Percentiles rank a stretch among this genome's conserved stretches.
Evolutionary conservation across 1,140 invertebrate genomes (phyloP).

Genomic region (Solen grandis): DNA sequence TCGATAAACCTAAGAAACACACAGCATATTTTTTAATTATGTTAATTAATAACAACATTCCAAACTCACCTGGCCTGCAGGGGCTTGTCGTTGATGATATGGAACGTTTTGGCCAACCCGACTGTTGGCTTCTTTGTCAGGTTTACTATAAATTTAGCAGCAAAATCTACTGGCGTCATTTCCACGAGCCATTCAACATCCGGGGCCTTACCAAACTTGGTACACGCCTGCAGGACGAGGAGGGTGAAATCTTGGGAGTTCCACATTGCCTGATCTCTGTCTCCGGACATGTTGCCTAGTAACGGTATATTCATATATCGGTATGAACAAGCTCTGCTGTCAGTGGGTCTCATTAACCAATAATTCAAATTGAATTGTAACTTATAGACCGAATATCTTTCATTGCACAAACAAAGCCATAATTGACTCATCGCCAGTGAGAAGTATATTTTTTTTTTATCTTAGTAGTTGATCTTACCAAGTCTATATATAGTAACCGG

Average conservation of each 20-base stretch:
- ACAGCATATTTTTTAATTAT: no score
- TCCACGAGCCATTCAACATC: conserved; percentile 82
- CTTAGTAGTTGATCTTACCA: conserved; percentile 79
- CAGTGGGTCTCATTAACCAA: no score
- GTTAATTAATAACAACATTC: no score
- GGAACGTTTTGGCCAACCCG: conserved; percentile 80
- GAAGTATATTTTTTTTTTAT: no score
- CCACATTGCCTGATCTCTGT: conserved; percentile 77
- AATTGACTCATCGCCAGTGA: no score
- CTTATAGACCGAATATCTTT: no score
- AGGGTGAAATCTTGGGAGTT: conserved; percentile 83
- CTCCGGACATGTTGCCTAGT: conserved; percentile 77
- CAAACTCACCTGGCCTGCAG: conserved; percentile 70
- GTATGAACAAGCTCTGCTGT: no score
- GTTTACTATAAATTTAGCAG: conserved; percentile 79
- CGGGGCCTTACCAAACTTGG: conserved; percentile 78
- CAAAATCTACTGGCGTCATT: conserved; percentile 83
- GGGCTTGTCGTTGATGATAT: conserved; percentile 80
- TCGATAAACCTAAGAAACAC: no score
- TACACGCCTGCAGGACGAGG: conserved; percentile 81
- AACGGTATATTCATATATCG: no score
- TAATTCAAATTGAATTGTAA: no score
- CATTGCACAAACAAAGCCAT: no score
- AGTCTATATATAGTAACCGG: conserved; percentile 82
- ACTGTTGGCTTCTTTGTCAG: conserved; percentile 76